Evolutionary conservation across 2,113 vertebrate species (phyloP), one percentile per base, ranked within the genome.

Genomic region (Pelecanoides urinatrix): DNA sequence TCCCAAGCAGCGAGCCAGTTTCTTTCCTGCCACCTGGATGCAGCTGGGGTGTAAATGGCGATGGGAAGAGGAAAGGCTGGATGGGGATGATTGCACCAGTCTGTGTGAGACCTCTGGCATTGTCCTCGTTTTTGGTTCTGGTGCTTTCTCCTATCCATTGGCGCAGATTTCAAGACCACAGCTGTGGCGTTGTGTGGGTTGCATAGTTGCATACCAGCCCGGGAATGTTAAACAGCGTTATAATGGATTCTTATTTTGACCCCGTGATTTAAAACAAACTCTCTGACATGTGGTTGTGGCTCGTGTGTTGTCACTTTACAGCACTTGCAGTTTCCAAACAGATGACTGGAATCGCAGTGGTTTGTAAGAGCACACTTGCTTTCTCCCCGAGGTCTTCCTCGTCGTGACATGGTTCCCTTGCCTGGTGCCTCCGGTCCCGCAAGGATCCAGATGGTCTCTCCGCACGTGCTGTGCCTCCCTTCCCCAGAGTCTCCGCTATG

Each of bases 231-330:
- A 95, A 58, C 3, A 6, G 50, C n/a, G 16, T 81, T 94, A 45
- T 63, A 94, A 88, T 89, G 62, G 66, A 72, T 94, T 92, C 89
- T 95, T 91, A 89, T 85, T 97, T 89, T 94, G 96, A 95, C 87
- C 84, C 77, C 4, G 8, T 94, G 94, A 94, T 95, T 96, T 92
- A 91, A 97, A 97, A 91, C 95, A 95, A 97, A 88, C 74, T 88
- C 47, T 92, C 44, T 86, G 92, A 93, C 86, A 91, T 72, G 95
- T 97, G 91, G 91, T 91, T 92, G 81, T 87, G 86, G 94, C 92
- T 96, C 7, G 38, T 11, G 3, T 96, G 81, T 94, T 87, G 84
- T 94, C 96, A 82, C 95, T 97, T 95, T 32, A 66, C 50, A 91
- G 77, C 87, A 95, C 96, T 94, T 96, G 91, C 77, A 88, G 59